Conservation (phyloP, 2,113 vertebrate species). For the Tichodroma muraria region DNA sequence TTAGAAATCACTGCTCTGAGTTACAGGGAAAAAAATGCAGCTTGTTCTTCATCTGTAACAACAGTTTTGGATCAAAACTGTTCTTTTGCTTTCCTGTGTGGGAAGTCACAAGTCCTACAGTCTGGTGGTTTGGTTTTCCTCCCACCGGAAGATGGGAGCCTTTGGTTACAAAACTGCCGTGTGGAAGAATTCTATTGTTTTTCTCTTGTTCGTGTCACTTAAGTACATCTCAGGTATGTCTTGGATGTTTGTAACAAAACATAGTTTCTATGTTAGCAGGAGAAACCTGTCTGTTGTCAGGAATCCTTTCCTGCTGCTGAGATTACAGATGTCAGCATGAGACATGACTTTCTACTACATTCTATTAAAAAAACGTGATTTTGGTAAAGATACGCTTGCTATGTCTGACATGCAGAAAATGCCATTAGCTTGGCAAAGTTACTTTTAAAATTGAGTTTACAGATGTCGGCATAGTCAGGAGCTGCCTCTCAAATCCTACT, state of each 20-base stretch:
- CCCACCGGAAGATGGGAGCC: neutral
- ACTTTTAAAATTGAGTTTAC: neutral
- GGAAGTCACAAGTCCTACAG: neutral
- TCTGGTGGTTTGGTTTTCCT: neutral
- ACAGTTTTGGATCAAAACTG: neutral
- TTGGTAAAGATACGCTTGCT: neutral
- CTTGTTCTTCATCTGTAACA: neutral
- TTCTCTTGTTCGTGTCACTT: neutral
- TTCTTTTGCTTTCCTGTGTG: neutral
- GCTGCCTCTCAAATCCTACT: neutral
- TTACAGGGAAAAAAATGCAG: neutral
- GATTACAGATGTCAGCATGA: neutral
- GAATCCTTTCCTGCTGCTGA: neutral
- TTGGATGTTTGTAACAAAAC: neutral
- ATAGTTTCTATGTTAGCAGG: neutral
- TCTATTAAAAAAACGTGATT: neutral
- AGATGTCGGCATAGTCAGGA: neutral
- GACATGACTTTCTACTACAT: neutral
- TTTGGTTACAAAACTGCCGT: neutral
- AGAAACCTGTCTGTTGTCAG: neutral
- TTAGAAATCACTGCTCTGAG: neutral
- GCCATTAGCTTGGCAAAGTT: neutral
- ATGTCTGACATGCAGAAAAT: neutral
- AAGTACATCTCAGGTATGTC: neutral
- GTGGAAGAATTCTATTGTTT: neutral